Evolutionary conservation across 2,888 invertebrate genomes (phyloP), one percentile per base, ranked within the genome.

Genomic region (Timandra comae): DNA sequence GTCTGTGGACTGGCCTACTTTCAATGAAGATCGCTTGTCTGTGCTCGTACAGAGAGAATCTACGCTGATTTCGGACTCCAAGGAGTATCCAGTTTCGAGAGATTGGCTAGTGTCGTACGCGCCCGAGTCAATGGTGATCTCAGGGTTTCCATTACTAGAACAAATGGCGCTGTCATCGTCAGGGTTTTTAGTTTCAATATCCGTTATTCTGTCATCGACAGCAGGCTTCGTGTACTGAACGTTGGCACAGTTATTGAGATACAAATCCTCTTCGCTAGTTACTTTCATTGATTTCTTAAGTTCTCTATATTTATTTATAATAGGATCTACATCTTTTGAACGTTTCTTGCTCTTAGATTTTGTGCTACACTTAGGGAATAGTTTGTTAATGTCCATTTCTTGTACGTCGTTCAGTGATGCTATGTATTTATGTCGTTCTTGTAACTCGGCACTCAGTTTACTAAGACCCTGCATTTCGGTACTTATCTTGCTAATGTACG

Each of bases 1-100:
- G 54, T 91, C 91, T 6, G 91, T 87, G 0, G 91, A 91, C 42
- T 90, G 88, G 0, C 89, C 89, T 1, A 89, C 88, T 57, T 88
- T 88, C 26, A 90, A 66, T 4, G 89, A 89, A 0, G 88, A 88
- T 24, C 88, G 74, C 40, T 88, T 87, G 43, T 88, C 89, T 3
- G 84, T 84, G 36, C 76, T 84, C 1, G 88, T 88, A 40, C 88
- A 84, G 37, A 88, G 69, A 7, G 88, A 89, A 51, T 88, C 88
- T 8, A 87, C 77, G 45, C 88, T 89, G 43, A 89, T 89, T 78
- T 86, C 86, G 0, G 86, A 86, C 52, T 86, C 86, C 35, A 86
- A 58, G 2, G 86, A 86, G 49, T 86, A 86, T 9, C 86, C 86
- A 8, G 86, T 86, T 63, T 86, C 86, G 3, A 86, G 65, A 1